phyloP scores from a whole-genome alignment of 2,113 vertebrate genomes.

The Calyptommatus sinebrachiatus region DNA sequence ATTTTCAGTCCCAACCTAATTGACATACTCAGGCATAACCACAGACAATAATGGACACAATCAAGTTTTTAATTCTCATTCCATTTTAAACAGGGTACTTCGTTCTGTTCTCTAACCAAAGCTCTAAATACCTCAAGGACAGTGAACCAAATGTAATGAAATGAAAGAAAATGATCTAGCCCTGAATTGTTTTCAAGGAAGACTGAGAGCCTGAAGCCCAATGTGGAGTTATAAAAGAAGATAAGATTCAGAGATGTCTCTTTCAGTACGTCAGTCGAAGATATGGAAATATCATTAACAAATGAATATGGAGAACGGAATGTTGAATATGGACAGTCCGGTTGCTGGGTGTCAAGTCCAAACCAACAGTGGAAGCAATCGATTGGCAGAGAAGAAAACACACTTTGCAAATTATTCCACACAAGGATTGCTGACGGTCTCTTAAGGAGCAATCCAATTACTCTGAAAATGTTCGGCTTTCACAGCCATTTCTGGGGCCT shows the following conservation, averaged over 20 bases:
- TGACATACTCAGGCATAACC: not conserved
- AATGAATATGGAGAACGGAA: not conserved
- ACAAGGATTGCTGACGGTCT: no score
- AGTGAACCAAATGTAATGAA: not conserved
- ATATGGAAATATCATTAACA: not conserved
- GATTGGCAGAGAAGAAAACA: no score
- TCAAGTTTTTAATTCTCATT: not conserved
- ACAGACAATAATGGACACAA: not conserved
- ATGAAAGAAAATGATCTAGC: not conserved
- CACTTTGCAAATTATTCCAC: no score
- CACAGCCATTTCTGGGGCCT: no score
- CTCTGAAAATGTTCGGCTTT: no score
- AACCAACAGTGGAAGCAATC: no score
- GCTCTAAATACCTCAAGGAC: not conserved
- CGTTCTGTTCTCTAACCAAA: not conserved
- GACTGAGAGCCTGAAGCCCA: not conserved
- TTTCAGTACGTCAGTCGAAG: not conserved
- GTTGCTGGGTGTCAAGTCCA: no score
- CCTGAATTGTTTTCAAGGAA: conserved; percentile 1
- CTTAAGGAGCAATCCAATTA: no score
- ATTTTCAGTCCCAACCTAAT: not conserved
- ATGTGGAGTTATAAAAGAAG: not conserved
- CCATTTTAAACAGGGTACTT: not conserved
- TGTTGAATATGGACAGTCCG: no score
- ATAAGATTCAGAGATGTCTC: not conserved